phyloP scores from a whole-genome alignment of 1,140 invertebrate genomes.

The Ceratina calcarata region DNA sequence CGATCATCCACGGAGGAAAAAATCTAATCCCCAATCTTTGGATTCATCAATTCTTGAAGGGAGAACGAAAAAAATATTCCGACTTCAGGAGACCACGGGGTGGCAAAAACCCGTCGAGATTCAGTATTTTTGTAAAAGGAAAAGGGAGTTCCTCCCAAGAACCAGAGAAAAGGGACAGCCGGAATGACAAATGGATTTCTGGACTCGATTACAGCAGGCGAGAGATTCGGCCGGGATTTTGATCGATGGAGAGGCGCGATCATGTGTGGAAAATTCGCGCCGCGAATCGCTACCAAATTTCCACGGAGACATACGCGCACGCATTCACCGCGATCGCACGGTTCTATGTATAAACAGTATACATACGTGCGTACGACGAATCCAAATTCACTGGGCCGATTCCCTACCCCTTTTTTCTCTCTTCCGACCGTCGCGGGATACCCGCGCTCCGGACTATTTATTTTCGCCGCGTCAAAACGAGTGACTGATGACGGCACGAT shows the following conservation, averaged over 20 bases:
- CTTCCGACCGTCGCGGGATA: background rate
- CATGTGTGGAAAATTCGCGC: slow-evolving; percentile 77
- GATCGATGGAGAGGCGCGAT: slow-evolving; percentile 76
- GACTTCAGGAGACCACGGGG: slow-evolving; percentile 47
- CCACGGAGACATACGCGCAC: slow-evolving; percentile 32
- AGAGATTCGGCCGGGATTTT: slow-evolving; percentile 65
- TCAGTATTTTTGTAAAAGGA: slow-evolving; percentile 54
- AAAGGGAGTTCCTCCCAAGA: slow-evolving; percentile 62
- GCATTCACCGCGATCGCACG: too few relatives aligned
- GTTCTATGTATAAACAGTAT: too few relatives aligned
- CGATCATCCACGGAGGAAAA: background rate
- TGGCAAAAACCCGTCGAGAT: slow-evolving; percentile 11
- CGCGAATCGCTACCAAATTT: slow-evolving; percentile 62
- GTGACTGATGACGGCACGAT: slow-evolving; percentile 72
- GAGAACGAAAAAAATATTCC: slow-evolving; percentile 57
- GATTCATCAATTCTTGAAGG: slow-evolving; percentile 39
- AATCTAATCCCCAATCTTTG: background rate
- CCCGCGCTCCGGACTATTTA: slow-evolving; percentile 61
- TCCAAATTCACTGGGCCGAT: slow-evolving; percentile 21
- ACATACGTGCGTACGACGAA: slow-evolving; percentile 11
- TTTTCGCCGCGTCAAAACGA: slow-evolving; percentile 69
- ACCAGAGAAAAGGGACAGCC: slow-evolving; percentile 29
- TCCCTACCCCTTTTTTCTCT: slow-evolving; percentile 57
- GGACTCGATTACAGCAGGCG: slow-evolving; percentile 67
- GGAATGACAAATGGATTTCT: slow-evolving; percentile 78